Conservation (phyloP, 1,140 invertebrate species). For the Alviniconcha marisindica region DNA sequence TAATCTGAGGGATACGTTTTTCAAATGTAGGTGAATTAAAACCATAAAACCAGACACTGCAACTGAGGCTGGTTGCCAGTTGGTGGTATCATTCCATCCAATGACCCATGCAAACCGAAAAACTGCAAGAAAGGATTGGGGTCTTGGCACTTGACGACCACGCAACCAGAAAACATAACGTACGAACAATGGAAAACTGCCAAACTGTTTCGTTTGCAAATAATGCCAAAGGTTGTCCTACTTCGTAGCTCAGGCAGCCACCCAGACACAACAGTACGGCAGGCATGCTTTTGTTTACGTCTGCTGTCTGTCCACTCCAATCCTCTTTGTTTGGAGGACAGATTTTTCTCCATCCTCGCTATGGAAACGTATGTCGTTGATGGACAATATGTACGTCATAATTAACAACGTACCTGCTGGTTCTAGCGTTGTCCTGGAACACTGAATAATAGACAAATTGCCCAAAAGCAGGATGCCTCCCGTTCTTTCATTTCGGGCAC, state of each 20-base stretch:
- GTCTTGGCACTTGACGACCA: too few relatives aligned
- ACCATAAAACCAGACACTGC: too few relatives aligned
- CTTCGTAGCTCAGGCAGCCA: constrained; percentile 1
- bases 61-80: too few relatives aligned
- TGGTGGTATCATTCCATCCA: too few relatives aligned
- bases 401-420: constrained; percentile 21
- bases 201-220: too few relatives aligned
- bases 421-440: background rate
- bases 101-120: too few relatives aligned
- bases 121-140: too few relatives aligned
- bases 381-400: background rate
- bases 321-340: background rate
- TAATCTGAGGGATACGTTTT: too few relatives aligned
- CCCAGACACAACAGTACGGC: constrained; percentile 24
- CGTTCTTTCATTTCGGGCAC: constrained; percentile 38
- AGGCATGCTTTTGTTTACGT: constrained; percentile 40
- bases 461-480: background rate
- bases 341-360: background rate
- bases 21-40: too few relatives aligned
- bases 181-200: too few relatives aligned
- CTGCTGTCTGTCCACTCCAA: constrained; percentile 36
- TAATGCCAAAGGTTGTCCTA: constrained; percentile 7
- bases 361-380: constrained; percentile 5
- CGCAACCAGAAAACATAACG: too few relatives aligned
- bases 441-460: constrained; percentile 4